A percentile compares a stretch with the other conserved stretches of the same genome.
phyloP scores from a whole-genome alignment of 2,888 invertebrate species.

The Latrodectus hesperus region DNA sequence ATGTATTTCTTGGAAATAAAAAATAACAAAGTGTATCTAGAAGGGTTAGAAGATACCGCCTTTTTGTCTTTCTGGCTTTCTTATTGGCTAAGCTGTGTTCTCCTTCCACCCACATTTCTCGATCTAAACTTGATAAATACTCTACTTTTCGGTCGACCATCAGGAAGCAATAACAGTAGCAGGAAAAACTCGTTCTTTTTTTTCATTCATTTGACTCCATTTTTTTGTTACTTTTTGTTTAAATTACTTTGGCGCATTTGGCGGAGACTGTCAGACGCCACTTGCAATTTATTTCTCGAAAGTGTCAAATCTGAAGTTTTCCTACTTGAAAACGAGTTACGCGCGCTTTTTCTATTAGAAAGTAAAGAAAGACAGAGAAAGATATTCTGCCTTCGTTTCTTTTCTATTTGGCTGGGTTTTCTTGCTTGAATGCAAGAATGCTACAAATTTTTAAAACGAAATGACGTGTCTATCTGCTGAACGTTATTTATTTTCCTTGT shows the following conservation, averaged over 20 bases:
- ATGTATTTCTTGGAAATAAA: not conserved
- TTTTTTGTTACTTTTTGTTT: constrained; percentile 23
- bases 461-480: constrained; percentile 4
- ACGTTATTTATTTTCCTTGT: constrained; percentile 6
- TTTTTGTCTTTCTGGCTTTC: constrained; percentile 4
- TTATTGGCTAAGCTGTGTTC: not conserved
- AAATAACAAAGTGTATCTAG: constrained; percentile 7
- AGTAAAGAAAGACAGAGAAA: not conserved
- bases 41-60: constrained; percentile 14
- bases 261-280: constrained; percentile 52
- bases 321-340: not conserved
- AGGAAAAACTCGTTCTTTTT: constrained; percentile 10
- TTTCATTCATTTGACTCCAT: constrained; percentile 14
- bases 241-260: constrained; percentile 51
- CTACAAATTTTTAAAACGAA: constrained; percentile 16
- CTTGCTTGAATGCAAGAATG: not conserved
- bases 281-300: constrained; percentile 39
- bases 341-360: not conserved
- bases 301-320: constrained; percentile 49
- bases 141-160: constrained; percentile 57
- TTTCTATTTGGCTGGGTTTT: not conserved
- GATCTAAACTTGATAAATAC: constrained; percentile 64
- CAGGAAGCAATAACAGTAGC: constrained; percentile 61
- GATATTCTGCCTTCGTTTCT: not conserved
- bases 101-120: constrained; percentile 22